These are phyloP conservation scores for Sphyrna mokarran DNA, from an alignment of 2,113 vertebrate genomes.

Conservation along the genomic window DNA sequence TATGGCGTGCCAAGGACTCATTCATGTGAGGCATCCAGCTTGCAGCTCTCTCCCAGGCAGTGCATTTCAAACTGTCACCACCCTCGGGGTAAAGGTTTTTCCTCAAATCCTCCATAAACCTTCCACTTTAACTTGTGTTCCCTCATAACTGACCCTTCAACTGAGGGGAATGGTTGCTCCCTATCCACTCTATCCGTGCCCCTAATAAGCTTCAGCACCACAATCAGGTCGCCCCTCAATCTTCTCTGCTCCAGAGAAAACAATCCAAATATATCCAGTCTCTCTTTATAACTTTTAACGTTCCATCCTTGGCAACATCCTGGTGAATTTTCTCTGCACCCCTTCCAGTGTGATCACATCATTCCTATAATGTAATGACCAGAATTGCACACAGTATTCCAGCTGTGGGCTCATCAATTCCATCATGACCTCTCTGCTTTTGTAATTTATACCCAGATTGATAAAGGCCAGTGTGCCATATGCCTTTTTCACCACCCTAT, in stretches of 20 bases:
- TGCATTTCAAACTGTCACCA: not conserved
- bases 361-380: not conserved
- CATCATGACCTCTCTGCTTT: too few relatives aligned
- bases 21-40: not conserved
- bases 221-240: too few relatives aligned
- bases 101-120: too few relatives aligned
- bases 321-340: not conserved
- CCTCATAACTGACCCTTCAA: too few relatives aligned
- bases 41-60: not conserved
- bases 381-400: not conserved
- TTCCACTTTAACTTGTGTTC: too few relatives aligned
- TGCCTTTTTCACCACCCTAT: too few relatives aligned
- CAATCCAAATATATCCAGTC: not conserved
- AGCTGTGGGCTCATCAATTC: not conserved
- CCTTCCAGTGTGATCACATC: not conserved
- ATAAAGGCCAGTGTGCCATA: too few relatives aligned
- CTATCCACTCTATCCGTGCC: too few relatives aligned
- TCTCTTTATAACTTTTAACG: not conserved
- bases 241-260: not conserved
- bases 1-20: too few relatives aligned
- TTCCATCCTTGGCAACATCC: not conserved
- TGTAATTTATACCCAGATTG: too few relatives aligned
- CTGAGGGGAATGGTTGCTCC: too few relatives aligned
- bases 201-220: too few relatives aligned
- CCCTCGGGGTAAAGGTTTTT: not conserved